These are phyloP conservation scores for Cossypha niveicapilla DNA, from an alignment of 2,797 vertebrate species.

Conservation along the genomic window DNA sequence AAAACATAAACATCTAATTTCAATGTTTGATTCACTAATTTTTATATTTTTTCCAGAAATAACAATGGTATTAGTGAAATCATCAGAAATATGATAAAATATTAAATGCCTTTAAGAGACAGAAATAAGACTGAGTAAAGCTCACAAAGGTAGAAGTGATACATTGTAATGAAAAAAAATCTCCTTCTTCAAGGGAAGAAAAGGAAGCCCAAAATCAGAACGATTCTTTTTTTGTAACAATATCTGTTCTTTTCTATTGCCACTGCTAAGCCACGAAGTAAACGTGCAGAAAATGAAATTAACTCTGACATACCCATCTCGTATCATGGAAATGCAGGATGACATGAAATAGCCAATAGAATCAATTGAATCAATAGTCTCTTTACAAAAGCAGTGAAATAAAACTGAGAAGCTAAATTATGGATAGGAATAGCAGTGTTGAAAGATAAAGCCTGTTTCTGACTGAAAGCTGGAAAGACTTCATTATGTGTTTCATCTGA, in stretches of 20 bases:
- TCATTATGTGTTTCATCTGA: not conserved
- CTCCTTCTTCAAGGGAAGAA: not conserved
- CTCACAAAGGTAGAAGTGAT: not conserved
- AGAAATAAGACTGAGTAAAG: not conserved
- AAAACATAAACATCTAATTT: not conserved
- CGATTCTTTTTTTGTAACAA: rapidly evolving
- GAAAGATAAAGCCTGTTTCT: not conserved
- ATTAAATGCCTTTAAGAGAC: not conserved
- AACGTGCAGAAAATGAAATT: not conserved
- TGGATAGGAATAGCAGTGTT: not conserved
- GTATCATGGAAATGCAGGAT: not conserved
- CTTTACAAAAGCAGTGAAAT: not conserved
- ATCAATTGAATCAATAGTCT: not conserved
- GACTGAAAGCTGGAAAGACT: rapidly evolving
- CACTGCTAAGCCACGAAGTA: not conserved
- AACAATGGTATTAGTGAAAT: not conserved
- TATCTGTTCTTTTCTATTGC: not conserved
- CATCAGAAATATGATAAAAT: not conserved
- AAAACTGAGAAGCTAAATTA: not conserved
- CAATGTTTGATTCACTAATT: not conserved
- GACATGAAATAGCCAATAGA: not conserved
- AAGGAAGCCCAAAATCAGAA: not conserved
- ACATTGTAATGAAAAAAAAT: not conserved
- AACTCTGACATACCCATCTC: not conserved
- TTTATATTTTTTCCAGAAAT: not conserved